Percentiles rank a stretch among this genome's conserved stretches.
Conservation (phyloP, 2,888 invertebrate genomes). For the Chrysolina americana region DNA sequence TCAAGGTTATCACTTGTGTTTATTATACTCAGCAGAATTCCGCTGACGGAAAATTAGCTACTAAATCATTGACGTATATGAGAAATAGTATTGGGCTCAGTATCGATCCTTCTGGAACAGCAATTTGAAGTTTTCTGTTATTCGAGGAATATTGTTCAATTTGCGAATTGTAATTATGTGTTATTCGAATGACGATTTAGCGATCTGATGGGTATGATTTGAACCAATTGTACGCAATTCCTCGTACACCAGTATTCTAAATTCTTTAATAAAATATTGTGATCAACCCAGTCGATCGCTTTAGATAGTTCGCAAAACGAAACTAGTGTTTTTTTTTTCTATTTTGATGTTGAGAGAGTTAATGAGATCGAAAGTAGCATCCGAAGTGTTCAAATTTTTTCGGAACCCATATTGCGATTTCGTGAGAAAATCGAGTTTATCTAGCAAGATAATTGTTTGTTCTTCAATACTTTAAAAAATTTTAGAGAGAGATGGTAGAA, state of each 20-base stretch:
- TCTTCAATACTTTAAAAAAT: constrained; percentile 19
- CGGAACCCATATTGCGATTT: constrained; percentile 14
- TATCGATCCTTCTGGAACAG: too few species aligned
- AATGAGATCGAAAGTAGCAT: constrained; percentile 17
- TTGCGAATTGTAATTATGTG: constrained; percentile 7
- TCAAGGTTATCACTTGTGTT: background rate
- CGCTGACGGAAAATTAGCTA: too few species aligned
- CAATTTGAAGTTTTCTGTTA: constrained; percentile 14
- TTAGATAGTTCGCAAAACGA: background rate
- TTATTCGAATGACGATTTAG: constrained; percentile 9
- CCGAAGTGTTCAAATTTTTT: constrained; percentile 5
- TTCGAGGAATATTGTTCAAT: constrained; percentile 12
- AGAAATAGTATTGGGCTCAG: too few species aligned
- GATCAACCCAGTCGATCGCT: constrained; percentile 17
- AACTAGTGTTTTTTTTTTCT: background rate
- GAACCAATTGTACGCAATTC: too few species aligned
- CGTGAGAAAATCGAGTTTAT: constrained; percentile 6
- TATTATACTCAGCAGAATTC: background rate
- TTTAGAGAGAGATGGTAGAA: constrained; percentile 9
- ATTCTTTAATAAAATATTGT: background rate
- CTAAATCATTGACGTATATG: too few species aligned
- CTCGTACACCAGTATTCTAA: constrained; percentile 4
- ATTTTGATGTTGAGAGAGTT: constrained; percentile 15
- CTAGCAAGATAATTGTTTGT: constrained; percentile 16
- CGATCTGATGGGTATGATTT: background rate